Conservation (phyloP, 2,888 invertebrate species). For the Lasioglossum zephyrum region DNA sequence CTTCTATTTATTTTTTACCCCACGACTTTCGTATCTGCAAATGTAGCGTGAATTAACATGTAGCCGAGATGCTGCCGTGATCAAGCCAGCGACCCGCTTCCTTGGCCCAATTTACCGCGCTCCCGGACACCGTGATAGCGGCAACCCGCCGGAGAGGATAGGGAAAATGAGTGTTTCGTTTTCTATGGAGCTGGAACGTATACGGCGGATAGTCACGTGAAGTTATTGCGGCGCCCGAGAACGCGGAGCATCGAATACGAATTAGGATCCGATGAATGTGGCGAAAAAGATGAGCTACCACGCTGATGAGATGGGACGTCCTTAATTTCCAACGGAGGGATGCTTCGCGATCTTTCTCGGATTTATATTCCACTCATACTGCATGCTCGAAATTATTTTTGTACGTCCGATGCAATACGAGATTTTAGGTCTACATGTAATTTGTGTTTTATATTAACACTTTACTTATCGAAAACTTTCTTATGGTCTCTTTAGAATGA, state of each 20-base stretch:
- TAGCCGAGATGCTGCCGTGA: neutral
- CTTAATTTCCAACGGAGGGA: neutral
- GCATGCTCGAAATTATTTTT: neutral
- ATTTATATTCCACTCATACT: neutral
- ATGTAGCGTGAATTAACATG: slow-evolving; percentile 39
- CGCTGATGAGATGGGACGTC: neutral
- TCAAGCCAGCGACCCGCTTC: neutral
- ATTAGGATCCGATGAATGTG: slow-evolving; percentile 1
- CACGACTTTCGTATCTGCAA: slow-evolving; percentile 60
- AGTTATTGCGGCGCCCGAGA: neutral
- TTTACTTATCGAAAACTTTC: neutral
- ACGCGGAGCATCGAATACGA: slow-evolving; percentile 6
- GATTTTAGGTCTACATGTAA: neutral
- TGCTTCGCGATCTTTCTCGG: neutral
- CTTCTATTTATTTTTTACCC: slow-evolving; percentile 66
- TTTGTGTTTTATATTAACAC: too few species aligned
- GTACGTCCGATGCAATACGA: neutral
- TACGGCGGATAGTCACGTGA: neutral
- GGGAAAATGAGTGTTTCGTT: slow-evolving; percentile 6
- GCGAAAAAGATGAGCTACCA: neutral
- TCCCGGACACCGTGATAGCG: neutral
- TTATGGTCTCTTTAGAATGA: neutral
- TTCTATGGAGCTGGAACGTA: neutral
- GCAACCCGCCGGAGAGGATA: neutral
- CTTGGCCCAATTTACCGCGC: slow-evolving; percentile 11